phyloP scores from a whole-genome alignment of 2,113 vertebrate species.

The Hassar affinis region DNA sequence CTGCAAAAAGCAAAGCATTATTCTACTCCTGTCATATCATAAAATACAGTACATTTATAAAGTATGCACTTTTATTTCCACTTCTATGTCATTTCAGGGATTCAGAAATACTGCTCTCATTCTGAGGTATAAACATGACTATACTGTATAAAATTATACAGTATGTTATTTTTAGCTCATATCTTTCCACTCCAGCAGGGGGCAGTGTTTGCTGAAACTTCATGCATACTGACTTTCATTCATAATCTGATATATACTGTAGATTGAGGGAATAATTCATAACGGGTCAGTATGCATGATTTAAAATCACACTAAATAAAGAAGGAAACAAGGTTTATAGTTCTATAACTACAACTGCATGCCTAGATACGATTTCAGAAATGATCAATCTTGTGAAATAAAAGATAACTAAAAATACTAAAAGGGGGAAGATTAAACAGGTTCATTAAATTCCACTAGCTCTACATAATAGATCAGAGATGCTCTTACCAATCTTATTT shows the following conservation, averaged over 20 bases:
- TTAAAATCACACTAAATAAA: background rate
- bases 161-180: background rate
- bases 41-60: background rate
- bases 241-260: background rate
- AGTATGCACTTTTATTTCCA: background rate
- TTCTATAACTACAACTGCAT: slow-evolving; percentile 14
- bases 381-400: background rate
- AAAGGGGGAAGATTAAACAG: background rate
- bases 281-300: background rate
- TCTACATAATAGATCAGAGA: slow-evolving; percentile 13
- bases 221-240: background rate
- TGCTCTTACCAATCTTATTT: slow-evolving; percentile 54
- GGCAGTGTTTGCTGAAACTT: slow-evolving; percentile 32
- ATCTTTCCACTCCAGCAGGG: slow-evolving; percentile 39
- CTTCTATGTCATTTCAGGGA: background rate
- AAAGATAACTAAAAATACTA: background rate
- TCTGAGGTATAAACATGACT: background rate
- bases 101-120: background rate
- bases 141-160: background rate
- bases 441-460: slow-evolving; percentile 2
- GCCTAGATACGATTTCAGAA: background rate
- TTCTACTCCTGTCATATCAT: background rate
- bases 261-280: background rate
- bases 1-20: slow-evolving; percentile 62
- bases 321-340: background rate